These are phyloP conservation scores for Guaruba guarouba DNA, from an alignment of 2,113 vertebrate species.

Conservation along the genomic window DNA sequence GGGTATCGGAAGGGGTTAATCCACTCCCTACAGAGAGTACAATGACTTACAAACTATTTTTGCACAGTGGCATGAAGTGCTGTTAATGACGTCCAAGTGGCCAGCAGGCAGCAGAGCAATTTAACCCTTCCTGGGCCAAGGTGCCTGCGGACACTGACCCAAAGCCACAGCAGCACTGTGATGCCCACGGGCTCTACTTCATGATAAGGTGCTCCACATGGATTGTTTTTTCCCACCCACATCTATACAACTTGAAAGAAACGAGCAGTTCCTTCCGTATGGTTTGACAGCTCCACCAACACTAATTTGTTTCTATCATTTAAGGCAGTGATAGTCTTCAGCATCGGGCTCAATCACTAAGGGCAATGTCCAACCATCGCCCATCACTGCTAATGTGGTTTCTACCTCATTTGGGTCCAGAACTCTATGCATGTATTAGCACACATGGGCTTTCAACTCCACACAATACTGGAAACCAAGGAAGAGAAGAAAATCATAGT, in stretches of 20 bases:
- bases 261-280: fast-evolving
- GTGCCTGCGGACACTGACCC: fast-evolving
- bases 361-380: not conserved
- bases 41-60: not conserved
- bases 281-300: not conserved
- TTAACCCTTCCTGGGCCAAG: not conserved
- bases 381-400: not conserved
- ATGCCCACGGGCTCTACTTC: not conserved
- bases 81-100: not conserved
- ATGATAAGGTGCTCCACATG: fast-evolving
- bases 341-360: not conserved
- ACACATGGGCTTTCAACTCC: fast-evolving
- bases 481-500: not conserved
- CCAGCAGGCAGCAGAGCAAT: not conserved
- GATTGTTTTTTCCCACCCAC: not conserved
- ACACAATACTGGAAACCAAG: fast-evolving
- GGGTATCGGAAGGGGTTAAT: not conserved
- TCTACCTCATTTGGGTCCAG: not conserved
- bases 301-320: not conserved
- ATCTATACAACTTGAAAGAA: not conserved
- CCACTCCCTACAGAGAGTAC: not conserved
- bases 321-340: not conserved
- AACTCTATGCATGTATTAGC: not conserved
- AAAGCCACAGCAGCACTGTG: fast-evolving
- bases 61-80: not conserved